A percentile compares a stretch with the other conserved stretches of the same genome.
Conservation (phyloP, 1,140 invertebrate species). For the Aphaenogaster floridana region DNA sequence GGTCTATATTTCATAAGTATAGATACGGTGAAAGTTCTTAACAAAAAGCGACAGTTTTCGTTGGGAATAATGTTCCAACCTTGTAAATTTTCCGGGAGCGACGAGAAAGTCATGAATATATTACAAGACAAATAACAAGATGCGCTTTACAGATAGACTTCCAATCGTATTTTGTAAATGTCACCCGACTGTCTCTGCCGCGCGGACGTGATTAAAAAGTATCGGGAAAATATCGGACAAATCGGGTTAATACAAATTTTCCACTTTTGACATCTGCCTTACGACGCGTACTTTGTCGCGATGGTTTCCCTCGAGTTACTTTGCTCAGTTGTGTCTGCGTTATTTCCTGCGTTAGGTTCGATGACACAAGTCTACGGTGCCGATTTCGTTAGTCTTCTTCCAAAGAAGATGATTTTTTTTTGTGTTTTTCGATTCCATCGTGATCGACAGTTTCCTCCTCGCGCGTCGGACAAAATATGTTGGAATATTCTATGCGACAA, state of each 20-base stretch:
- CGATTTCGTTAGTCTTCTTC: background rate
- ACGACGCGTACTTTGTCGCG: background rate
- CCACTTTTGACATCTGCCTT: slow-evolving; percentile 28
- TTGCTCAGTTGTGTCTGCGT: slow-evolving; percentile 3
- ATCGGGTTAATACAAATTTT: slow-evolving; percentile 51
- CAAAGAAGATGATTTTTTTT: background rate
- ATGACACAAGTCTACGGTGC: background rate
- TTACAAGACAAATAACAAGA: slow-evolving; percentile 48
- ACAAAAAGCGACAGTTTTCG: slow-evolving; percentile 52
- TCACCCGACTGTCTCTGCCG: slow-evolving; percentile 34
- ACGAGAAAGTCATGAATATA: slow-evolving; percentile 54
- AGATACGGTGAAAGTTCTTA: background rate
- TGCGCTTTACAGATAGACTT: slow-evolving; percentile 51
- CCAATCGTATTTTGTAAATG: slow-evolving; percentile 53
- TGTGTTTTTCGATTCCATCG: background rate
- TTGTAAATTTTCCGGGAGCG: slow-evolving; percentile 37
- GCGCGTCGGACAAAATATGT: background rate
- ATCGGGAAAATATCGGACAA: slow-evolving; percentile 51
- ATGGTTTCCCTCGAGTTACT: background rate
- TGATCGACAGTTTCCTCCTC: slow-evolving; percentile 23
- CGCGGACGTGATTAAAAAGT: slow-evolving; percentile 53
- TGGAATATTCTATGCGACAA: slow-evolving; percentile 1
- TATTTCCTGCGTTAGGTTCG: slow-evolving; percentile 34
- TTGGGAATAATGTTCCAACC: slow-evolving; percentile 29
- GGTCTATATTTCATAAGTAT: background rate